These are phyloP conservation scores for Poecilobothrus nobilitatus DNA, from an alignment of 2,888 invertebrate species.

Conservation along the genomic window DNA sequence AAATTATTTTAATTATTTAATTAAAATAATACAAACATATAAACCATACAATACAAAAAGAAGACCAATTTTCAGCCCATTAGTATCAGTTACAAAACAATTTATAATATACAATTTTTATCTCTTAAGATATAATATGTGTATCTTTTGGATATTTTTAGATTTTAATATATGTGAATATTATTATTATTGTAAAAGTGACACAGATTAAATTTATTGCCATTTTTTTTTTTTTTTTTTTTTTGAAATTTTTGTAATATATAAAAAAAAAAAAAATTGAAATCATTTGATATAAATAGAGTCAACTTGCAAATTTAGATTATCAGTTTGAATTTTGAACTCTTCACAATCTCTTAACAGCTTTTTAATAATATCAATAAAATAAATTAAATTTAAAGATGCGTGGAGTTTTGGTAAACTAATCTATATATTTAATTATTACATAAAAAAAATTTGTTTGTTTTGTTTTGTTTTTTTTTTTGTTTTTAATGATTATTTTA, in stretches of 20 bases:
- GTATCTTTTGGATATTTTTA: no score
- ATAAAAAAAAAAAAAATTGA: background rate
- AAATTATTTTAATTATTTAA: constrained; percentile 2
- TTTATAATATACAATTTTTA: background rate
- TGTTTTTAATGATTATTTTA: background rate
- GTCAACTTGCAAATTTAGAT: background rate
- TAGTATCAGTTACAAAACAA: background rate
- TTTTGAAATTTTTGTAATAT: no score
- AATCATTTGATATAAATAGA: background rate
- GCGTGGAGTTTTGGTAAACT: constrained; percentile 9
- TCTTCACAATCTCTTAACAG: background rate
- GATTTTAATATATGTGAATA: background rate
- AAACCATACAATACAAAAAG: background rate
- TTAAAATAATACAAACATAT: background rate
- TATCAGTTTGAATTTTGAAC: constrained; percentile 3
- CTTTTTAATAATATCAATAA: background rate
- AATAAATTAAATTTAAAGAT: background rate
- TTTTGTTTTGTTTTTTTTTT: no score
- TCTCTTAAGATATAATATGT: background rate
- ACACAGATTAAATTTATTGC: background rate
- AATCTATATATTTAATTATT: background rate
- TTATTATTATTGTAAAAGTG: constrained; percentile 1
- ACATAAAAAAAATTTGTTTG: background rate
- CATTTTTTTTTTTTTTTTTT: background rate
- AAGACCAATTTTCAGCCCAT: background rate